Conservation (phyloP, 2,113 vertebrate species). For the Alouatta palliata region DNA sequence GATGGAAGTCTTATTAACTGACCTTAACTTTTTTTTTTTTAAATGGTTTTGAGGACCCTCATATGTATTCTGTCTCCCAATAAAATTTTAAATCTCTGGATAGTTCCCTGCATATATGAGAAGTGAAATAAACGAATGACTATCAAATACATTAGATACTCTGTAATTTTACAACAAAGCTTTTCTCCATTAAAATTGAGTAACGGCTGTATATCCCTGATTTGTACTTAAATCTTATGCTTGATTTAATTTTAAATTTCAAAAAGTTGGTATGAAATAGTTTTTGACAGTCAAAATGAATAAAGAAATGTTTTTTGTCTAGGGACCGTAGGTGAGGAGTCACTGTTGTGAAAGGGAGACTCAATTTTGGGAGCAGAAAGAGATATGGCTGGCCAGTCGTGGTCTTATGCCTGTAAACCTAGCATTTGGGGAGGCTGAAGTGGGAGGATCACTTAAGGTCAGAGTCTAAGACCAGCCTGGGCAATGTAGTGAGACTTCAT, state of each 20-base stretch:
- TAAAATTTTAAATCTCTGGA: neutral
- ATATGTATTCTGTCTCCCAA: neutral
- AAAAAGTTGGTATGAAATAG: neutral
- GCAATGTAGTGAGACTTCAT: too few species aligned
- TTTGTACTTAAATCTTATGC: conserved; percentile 6
- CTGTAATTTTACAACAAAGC: neutral
- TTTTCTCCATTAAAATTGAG: neutral
- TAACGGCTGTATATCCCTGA: neutral
- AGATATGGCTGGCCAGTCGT: neutral
- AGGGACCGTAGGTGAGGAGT: neutral
- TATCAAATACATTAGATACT: neutral
- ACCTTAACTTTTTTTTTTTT: neutral
- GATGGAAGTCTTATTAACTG: neutral
- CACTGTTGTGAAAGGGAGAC: neutral
- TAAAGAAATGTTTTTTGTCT: neutral
- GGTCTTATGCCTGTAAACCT: too few species aligned
- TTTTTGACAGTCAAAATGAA: neutral
- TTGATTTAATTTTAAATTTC: neutral
- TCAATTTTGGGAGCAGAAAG: neutral
- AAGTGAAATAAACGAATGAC: neutral
- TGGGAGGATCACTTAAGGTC: too few species aligned
- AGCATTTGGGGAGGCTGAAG: too few species aligned
- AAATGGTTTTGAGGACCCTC: neutral
- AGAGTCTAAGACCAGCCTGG: too few species aligned
- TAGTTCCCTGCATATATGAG: neutral